Conservation (phyloP, 2,113 vertebrate species). For the Ptyas mucosa region DNA sequence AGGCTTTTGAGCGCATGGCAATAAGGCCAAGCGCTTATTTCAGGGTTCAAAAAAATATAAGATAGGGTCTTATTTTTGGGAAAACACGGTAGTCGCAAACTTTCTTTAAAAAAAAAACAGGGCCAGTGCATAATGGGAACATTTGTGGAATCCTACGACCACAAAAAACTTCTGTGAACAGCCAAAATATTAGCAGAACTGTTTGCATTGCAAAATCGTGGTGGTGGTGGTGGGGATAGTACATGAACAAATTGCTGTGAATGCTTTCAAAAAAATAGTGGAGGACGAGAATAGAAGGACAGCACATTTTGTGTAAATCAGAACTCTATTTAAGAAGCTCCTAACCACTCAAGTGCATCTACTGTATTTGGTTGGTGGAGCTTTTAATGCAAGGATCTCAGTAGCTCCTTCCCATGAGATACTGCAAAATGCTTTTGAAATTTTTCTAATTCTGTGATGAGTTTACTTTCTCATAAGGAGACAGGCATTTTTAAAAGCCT, state of each 20-base stretch:
- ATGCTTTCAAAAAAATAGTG: not conserved
- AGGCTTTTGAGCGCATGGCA: too few species aligned
- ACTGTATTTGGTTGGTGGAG: not conserved
- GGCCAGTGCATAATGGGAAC: not conserved
- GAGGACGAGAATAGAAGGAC: not conserved
- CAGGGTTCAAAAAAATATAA: too few species aligned
- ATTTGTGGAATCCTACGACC: not conserved
- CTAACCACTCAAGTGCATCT: not conserved
- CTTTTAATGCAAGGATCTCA: not conserved
- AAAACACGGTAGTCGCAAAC: not conserved
- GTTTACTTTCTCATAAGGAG: not conserved
- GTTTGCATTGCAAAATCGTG: not conserved
- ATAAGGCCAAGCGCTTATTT: too few species aligned
- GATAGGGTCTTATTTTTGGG: too few species aligned
- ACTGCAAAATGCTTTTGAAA: not conserved
- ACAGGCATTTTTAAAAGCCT: not conserved
- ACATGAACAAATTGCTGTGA: not conserved
- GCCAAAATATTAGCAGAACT: not conserved
- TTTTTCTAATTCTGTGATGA: not conserved
- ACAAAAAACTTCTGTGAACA: not conserved
- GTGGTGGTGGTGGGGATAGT: not conserved
- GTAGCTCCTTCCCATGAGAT: not conserved
- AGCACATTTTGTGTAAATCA: not conserved
- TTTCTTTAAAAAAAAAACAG: not conserved
- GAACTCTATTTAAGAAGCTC: not conserved